These are phyloP conservation scores for Dermolepida albohirtum DNA, from an alignment of 2,888 invertebrate species.

Conservation along the genomic window DNA sequence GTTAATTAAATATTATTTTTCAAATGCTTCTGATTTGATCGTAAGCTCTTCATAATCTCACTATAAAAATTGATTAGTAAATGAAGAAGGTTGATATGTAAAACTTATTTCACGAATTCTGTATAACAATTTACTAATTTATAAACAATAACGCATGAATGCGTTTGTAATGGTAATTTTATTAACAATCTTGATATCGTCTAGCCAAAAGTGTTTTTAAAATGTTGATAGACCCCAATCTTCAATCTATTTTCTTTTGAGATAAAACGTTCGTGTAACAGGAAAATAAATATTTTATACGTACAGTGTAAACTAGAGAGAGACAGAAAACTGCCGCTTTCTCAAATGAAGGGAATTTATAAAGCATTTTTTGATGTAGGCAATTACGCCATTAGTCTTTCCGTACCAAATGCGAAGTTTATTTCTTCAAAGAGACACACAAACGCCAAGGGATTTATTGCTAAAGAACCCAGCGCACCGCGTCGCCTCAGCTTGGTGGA, in stretches of 20 bases:
- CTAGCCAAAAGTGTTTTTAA: no score
- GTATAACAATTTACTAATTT: no score
- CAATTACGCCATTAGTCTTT: slow-evolving; percentile 28
- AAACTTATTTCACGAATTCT: no score
- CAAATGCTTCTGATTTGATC: no score
- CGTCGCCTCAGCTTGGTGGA: not conserved
- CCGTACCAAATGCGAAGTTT: slow-evolving; percentile 11
- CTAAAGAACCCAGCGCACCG: not conserved
- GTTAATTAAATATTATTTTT: no score
- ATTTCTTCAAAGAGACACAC: slow-evolving; percentile 12
- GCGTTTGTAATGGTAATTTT: no score
- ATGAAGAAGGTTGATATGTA: no score
- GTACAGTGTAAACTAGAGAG: not conserved
- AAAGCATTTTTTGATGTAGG: slow-evolving; percentile 29
- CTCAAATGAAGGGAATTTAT: slow-evolving; percentile 18
- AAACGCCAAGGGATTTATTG: slow-evolving; percentile 23
- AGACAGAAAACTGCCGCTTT: slow-evolving; percentile 1
- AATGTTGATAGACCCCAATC: no score
- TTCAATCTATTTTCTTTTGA: not conserved
- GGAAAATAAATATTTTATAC: not conserved
- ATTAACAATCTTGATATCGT: no score
- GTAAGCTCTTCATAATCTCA: no score
- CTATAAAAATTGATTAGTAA: no score
- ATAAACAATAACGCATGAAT: no score
- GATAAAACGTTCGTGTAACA: not conserved